Evolutionary conservation across 2,113 vertebrate species (phyloP).

Genomic region (Gila orcuttii): DNA sequence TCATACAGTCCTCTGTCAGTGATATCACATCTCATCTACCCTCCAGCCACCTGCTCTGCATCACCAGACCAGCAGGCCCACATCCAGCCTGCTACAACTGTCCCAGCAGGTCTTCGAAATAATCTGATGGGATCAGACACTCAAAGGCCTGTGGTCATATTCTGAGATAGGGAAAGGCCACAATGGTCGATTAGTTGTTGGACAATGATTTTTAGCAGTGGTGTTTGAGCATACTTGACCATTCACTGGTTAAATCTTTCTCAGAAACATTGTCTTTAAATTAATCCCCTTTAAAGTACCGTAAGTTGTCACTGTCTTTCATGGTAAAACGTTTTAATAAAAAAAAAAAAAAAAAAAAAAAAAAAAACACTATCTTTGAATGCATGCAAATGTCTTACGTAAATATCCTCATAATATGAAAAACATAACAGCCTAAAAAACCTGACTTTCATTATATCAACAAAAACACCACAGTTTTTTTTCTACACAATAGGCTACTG

Average conservation of each 20-base stretch:
- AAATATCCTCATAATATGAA: neutral
- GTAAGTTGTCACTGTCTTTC: neutral
- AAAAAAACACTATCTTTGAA: neutral
- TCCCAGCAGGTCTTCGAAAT: neutral
- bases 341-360: neutral
- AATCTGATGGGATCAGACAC: conserved; percentile 19
- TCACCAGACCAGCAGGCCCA: neutral
- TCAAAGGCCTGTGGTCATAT: neutral
- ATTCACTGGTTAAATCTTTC: neutral
- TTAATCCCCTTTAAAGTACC: neutral
- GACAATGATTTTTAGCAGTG: neutral
- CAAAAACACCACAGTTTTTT: too few relatives aligned
- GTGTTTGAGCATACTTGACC: neutral
- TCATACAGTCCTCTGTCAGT: conserved; percentile 12
- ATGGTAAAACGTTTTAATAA: neutral
- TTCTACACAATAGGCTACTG: too few relatives aligned
- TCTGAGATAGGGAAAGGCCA: neutral
- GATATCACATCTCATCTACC: neutral
- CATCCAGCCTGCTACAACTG: neutral
- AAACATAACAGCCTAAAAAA: neutral
- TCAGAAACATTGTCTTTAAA: neutral
- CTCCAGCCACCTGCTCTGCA: neutral
- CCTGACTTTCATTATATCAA: too few relatives aligned
- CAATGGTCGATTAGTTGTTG: neutral
- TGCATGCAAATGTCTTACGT: neutral